Conservation (phyloP, 2,888 invertebrate genomes). For the Seira sanloemensis region DNA sequence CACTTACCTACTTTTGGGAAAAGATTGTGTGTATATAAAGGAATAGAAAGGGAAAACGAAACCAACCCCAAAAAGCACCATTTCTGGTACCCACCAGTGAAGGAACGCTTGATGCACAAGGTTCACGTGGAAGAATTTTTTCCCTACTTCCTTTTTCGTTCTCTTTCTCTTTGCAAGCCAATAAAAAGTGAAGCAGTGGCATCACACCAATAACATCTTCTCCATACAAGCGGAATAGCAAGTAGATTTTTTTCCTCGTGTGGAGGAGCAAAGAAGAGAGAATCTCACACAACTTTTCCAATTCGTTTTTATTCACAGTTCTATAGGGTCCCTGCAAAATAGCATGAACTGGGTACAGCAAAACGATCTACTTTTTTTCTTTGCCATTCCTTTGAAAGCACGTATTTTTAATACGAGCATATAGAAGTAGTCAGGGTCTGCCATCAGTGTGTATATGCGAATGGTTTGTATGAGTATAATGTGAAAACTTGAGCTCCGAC, state of each 20-base stretch:
- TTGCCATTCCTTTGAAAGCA: no score
- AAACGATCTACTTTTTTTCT: no score
- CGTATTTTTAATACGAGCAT: no score
- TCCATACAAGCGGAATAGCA: slow-evolving; percentile 14
- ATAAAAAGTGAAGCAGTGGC: slow-evolving; percentile 28
- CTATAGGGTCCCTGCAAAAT: background rate
- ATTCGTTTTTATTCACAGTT: background rate
- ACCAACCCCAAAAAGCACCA: slow-evolving; percentile 62
- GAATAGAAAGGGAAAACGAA: slow-evolving; percentile 40
- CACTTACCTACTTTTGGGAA: slow-evolving; percentile 47
- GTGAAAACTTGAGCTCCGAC: slow-evolving; percentile 37
- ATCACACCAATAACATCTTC: slow-evolving; percentile 21
- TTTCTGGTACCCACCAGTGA: slow-evolving; percentile 25
- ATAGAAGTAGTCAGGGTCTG: no score
- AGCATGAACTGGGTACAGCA: no score
- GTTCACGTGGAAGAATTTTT: slow-evolving; percentile 32
- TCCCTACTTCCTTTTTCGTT: background rate
- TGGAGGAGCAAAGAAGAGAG: background rate
- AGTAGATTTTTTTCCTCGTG: background rate
- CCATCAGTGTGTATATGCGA: no score
- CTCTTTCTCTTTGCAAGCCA: slow-evolving; percentile 5
- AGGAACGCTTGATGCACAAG: background rate
- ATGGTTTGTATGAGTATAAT: slow-evolving; percentile 27
- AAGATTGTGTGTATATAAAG: slow-evolving; percentile 16
- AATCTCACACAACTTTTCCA: background rate